A percentile compares a stretch with the other conserved stretches of the same genome.
These are phyloP conservation scores for Augochlorella aurata DNA, from an alignment of 2,888 invertebrate species.

Conservation along the genomic window DNA sequence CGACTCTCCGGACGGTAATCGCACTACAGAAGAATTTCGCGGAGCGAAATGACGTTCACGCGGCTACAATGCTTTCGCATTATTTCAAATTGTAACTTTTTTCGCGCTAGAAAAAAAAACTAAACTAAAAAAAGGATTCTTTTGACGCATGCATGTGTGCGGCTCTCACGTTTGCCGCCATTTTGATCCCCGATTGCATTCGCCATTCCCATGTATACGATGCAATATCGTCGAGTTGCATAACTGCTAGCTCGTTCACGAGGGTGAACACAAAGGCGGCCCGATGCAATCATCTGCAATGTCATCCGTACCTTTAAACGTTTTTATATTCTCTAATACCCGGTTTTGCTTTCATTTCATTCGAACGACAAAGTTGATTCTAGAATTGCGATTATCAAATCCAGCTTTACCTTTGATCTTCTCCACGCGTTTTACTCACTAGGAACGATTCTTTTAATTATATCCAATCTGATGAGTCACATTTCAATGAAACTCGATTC, in stretches of 20 bases:
- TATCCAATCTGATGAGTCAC: not conserved
- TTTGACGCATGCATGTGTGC: slow-evolving; percentile 20
- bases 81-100: slow-evolving; percentile 16
- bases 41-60: not conserved
- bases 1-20: not conserved
- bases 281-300: slow-evolving; percentile 41
- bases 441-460: not conserved
- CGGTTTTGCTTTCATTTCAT: slow-evolving; percentile 2
- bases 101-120: not conserved
- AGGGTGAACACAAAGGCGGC: slow-evolving; percentile 33
- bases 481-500: not conserved
- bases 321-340: slow-evolving; percentile 23
- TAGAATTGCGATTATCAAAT: not conserved
- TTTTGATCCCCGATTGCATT: slow-evolving; percentile 39
- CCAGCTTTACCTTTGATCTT: not conserved
- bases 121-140: not conserved
- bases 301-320: slow-evolving; percentile 23
- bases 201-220: slow-evolving; percentile 21
- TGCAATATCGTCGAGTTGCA: slow-evolving; percentile 39
- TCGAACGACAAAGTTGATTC: not conserved
- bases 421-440: not conserved
- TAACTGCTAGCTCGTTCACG: slow-evolving; percentile 38
- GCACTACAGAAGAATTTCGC: not conserved
- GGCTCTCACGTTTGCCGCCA: slow-evolving; percentile 12
- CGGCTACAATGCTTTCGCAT: slow-evolving; percentile 1